Conservation (phyloP, 2,797 vertebrate species). For the Gambusia yucatana region DNA sequence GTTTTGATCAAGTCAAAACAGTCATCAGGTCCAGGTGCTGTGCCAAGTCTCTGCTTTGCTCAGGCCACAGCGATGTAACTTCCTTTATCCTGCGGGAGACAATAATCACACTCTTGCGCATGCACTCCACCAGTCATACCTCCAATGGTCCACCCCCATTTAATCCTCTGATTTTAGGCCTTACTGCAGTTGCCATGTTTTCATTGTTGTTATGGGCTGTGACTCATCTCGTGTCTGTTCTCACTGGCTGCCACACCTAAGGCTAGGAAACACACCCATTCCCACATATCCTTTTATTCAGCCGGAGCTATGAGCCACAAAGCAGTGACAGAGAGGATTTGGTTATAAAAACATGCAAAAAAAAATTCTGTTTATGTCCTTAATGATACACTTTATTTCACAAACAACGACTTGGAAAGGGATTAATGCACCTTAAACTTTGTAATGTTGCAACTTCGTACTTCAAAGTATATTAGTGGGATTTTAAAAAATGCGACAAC, state of each 20-base stretch:
- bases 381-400: neutral
- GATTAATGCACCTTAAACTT: neutral
- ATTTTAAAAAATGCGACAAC: neutral
- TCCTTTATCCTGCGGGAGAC: conserved; percentile 37
- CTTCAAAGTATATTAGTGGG: neutral
- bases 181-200: conserved; percentile 66
- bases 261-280: conserved; percentile 83
- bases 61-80: conserved; percentile 34
- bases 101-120: conserved; percentile 44
- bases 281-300: conserved; percentile 79
- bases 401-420: neutral
- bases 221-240: conserved; percentile 79
- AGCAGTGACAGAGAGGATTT: conserved; percentile 21
- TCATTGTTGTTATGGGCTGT: conserved; percentile 77
- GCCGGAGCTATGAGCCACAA: conserved; percentile 45
- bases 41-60: conserved; percentile 35
- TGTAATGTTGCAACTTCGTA: neutral
- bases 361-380: conserved; percentile 14
- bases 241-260: conserved; percentile 83
- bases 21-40: conserved; percentile 36
- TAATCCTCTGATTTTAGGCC: conserved; percentile 76
- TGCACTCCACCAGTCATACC: conserved; percentile 22
- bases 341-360: conserved; percentile 30
- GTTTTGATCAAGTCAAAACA: conserved; percentile 33
- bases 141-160: conserved; percentile 52